These are phyloP conservation scores for Pelecanus crispus DNA, from an alignment of 2,113 vertebrate genomes.

Conservation along the genomic window DNA sequence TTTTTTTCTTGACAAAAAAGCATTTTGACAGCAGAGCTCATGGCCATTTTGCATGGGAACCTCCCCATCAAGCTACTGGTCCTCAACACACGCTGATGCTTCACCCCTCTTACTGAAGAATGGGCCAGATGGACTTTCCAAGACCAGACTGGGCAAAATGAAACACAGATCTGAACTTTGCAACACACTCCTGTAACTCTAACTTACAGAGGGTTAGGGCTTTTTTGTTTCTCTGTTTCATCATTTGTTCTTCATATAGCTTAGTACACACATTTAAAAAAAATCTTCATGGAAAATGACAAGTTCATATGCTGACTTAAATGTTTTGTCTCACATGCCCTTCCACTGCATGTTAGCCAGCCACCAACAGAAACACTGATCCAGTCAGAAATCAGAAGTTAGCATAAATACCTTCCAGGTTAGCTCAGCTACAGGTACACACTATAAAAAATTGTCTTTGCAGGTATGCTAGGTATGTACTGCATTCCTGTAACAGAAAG, in stretches of 20 bases:
- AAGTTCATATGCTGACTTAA: neutral
- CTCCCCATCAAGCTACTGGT: neutral
- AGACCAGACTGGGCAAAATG: neutral
- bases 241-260: neutral
- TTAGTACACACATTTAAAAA: neutral
- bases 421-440: neutral
- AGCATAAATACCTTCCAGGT: neutral
- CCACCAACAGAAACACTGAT: neutral
- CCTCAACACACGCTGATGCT: neutral
- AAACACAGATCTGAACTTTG: neutral
- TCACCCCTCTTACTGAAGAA: neutral
- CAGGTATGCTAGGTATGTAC: rapidly evolving
- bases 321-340: neutral
- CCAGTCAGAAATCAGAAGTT: neutral
- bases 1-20: neutral
- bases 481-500: neutral
- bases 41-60: neutral
- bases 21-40: neutral
- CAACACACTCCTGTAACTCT: neutral
- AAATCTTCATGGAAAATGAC: neutral
- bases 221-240: neutral
- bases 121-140: neutral
- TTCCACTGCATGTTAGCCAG: neutral
- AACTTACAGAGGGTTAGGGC: neutral
- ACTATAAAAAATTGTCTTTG: rapidly evolving